Percentiles rank a stretch among this genome's conserved stretches.
These are phyloP conservation scores for Myotis daubentonii DNA, from an alignment of 2,797 vertebrate genomes.

Conservation along the genomic window DNA sequence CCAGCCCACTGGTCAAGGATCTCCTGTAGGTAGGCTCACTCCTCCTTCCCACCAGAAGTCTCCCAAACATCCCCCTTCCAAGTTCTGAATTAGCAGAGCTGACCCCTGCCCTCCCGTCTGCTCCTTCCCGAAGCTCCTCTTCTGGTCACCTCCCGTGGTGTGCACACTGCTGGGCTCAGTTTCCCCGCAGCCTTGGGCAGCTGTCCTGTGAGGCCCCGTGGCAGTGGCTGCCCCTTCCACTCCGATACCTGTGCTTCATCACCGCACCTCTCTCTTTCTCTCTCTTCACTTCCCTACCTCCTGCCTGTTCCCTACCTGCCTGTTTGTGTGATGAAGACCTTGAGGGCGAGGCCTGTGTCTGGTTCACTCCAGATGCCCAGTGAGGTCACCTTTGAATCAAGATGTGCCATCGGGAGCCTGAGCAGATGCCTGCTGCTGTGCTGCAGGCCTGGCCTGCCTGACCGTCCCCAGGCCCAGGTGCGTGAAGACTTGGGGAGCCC, in stretches of 20 bases:
- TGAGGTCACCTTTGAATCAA: neutral
- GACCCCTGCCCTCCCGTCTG: neutral
- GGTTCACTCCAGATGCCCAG: neutral
- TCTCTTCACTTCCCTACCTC: neutral
- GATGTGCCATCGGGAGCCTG: neutral
- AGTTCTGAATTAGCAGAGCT: accelerated
- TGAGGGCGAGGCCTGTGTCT: neutral
- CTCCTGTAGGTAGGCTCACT: neutral
- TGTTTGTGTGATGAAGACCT: neutral
- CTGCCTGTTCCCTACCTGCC: neutral
- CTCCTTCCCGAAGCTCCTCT: neutral
- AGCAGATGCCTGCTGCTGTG: neutral
- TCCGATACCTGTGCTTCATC: neutral
- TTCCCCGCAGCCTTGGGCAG: no score
- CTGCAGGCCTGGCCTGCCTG: neutral
- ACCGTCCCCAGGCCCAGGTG: neutral
- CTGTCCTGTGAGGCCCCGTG: accelerated
- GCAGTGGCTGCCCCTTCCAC: accelerated
- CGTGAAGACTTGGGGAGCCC: neutral
- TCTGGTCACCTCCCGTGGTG: neutral
- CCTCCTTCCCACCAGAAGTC: neutral
- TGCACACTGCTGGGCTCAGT: neutral
- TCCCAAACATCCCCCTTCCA: neutral
- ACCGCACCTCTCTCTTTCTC: neutral
- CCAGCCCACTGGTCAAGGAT: neutral